These are phyloP conservation scores for Parthenolecanium corni DNA, from an alignment of 2,888 invertebrate species.

Conservation along the genomic window DNA sequence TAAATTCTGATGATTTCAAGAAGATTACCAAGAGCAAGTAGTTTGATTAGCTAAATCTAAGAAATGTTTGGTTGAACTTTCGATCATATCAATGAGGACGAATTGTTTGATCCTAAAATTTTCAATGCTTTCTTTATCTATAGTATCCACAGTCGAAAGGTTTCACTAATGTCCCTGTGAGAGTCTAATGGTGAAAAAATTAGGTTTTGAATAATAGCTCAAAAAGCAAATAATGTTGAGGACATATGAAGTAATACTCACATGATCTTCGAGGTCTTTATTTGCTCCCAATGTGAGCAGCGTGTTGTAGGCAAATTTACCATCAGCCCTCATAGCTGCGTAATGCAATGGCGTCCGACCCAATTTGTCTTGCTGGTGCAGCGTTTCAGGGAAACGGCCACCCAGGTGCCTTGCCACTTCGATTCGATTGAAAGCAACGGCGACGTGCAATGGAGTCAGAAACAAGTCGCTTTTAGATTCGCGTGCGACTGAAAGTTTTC, in stretches of 20 bases:
- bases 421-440: conserved; percentile 70
- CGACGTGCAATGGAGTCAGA: conserved; percentile 75
- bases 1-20: no score
- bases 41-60: no score
- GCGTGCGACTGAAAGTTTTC: conserved; percentile 80
- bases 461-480: conserved; percentile 73
- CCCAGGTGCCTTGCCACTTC: conserved; percentile 52
- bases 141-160: no score
- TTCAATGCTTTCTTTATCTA: no score
- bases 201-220: no score
- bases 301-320: conserved; percentile 76
- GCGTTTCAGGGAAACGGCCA: conserved; percentile 75
- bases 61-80: no score
- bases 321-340: conserved; percentile 70
- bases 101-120: no score
- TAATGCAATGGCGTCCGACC: conserved; percentile 81
- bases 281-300: conserved; percentile 77
- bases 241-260: conserved; percentile 44
- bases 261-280: conserved; percentile 68
- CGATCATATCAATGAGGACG: no score
- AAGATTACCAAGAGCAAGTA: no score
- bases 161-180: no score
- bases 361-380: conserved; percentile 63
- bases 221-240: no score
- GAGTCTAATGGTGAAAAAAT: no score